Conservation (phyloP, 2,888 invertebrate genomes). For the Helicoverpa assulta region DNA sequence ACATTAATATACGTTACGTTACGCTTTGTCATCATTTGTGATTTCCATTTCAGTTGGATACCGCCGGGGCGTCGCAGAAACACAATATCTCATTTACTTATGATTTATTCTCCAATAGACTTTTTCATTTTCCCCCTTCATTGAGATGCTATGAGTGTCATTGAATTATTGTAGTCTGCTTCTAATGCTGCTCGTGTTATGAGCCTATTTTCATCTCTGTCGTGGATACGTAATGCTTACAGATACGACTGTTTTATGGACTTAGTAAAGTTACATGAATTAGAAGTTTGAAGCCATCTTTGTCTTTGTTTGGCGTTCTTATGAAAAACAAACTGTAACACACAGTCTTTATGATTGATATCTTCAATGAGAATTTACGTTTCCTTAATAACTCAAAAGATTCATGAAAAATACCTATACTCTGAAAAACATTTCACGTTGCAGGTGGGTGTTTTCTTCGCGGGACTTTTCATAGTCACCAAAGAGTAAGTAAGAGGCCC, state of each 20-base stretch:
- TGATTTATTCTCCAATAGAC: constrained; percentile 83
- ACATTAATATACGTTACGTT: constrained; percentile 78
- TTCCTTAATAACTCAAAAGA: constrained; percentile 10
- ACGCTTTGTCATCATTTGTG: constrained; percentile 81
- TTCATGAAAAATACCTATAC: constrained; percentile 19
- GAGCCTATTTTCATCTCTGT: constrained; percentile 24
- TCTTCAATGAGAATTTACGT: not conserved
- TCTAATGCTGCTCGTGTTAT: constrained; percentile 40
- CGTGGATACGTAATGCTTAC: not conserved
- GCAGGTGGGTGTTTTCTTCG: constrained; percentile 69
- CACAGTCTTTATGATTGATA: not conserved
- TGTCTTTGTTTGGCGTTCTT: too few relatives aligned
- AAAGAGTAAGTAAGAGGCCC: constrained; percentile 86
- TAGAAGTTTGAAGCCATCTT: too few relatives aligned
- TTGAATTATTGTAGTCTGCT: constrained; percentile 68
- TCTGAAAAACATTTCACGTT: constrained; percentile 50
- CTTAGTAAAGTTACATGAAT: not conserved
- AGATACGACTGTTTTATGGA: not conserved
- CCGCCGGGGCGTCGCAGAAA: constrained; percentile 70
- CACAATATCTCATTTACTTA: constrained; percentile 84
- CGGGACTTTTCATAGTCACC: constrained; percentile 78
- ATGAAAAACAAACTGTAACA: too few relatives aligned
- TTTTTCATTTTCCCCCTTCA: constrained; percentile 76
- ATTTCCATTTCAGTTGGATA: constrained; percentile 76
- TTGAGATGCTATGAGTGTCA: constrained; percentile 71